Evolutionary conservation across 1,140 invertebrate genomes (phyloP), one percentile per base, ranked within the genome.

Genomic region (Meloidogyne floridensis): DNA sequence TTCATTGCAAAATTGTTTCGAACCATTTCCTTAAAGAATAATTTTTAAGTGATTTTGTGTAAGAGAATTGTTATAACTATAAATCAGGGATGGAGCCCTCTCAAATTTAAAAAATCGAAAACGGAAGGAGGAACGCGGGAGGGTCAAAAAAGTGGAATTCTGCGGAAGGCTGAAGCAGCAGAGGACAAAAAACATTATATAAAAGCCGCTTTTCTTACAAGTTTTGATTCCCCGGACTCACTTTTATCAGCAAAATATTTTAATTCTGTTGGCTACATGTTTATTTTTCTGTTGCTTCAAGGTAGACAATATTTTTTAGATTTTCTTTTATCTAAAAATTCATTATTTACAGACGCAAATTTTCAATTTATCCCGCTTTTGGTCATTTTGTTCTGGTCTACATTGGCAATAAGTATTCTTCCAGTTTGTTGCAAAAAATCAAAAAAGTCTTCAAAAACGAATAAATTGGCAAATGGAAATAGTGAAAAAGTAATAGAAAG

Each of bases 1-100:
- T 85, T 43, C 20, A 86, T 87, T 13, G 75, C 78, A n/a, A 85
- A 72, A 32, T 85, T 83, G n/a, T 54, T 43, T 15, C 86, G 83
- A 71, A 75, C 43, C 81, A 86, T 43, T 59, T 84, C 82, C 82
- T 47, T 47, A 47, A 47, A 47, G 7, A 47, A 47, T 47, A 47
- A 47, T 47, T 47, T 47, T 6, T 47, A 6, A 8, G 4, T 47
- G 47, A 32, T 32, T 32, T 32, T 32, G 47, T 47, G 47, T 47
- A 32, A 32, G 32, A 32, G 32, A 32, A 32, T 32, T 32, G 32
- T 32, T 32, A 32, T 32, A 32, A 32, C 32, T 32, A 32, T 32
- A 32, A 32, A 32, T 32, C 32, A 32, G 32, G 32, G 32, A 32
- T 32, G 32, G 32, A 32, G 32, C 32, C 32, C 32, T 32, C 32